Evolutionary conservation across 2,113 vertebrate species (phyloP).

Genomic region (Polypterus bichir): DNA sequence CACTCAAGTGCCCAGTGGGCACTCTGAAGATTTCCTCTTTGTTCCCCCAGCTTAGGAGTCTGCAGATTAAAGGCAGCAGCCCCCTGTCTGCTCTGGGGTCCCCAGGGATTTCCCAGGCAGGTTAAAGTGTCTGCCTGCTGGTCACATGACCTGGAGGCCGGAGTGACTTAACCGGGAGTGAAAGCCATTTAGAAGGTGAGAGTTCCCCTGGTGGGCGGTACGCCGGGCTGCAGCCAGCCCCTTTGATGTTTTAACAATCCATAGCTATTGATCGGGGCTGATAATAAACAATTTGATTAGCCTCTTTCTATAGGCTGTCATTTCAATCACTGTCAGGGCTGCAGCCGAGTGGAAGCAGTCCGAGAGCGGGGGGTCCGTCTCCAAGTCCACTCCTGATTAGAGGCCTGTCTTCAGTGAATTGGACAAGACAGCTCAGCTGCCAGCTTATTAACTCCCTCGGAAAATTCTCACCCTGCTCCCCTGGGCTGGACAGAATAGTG

Average conservation of each 20-base stretch:
- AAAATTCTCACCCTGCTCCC: constrained; percentile 93
- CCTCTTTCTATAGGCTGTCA: constrained; percentile 96
- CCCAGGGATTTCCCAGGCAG: too few species aligned
- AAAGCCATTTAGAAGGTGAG: constrained; percentile 56
- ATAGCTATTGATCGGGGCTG: constrained; percentile 99
- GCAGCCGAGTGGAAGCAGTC: constrained; percentile 73
- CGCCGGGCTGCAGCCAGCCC: too few species aligned
- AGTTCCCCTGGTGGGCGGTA: constrained; percentile 26
- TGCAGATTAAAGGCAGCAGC: too few species aligned
- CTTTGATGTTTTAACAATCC: constrained; percentile 98
- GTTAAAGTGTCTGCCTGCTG: constrained; percentile 9
- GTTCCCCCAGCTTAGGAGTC: too few species aligned
- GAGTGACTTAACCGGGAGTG: constrained; percentile 61
- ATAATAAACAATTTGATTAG: constrained; percentile 99
- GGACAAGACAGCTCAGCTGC: constrained; percentile 99
- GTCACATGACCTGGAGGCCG: constrained; percentile 52
- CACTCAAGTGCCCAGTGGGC: too few species aligned
- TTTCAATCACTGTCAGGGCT: constrained; percentile 91
- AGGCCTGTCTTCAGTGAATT: constrained; percentile 95
- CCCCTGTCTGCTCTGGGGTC: too few species aligned
- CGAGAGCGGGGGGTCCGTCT: constrained; percentile 21
- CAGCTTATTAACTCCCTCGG: constrained; percentile 99
- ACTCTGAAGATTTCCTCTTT: too few species aligned
- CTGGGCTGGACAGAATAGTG: constrained; percentile 83
- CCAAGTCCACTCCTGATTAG: constrained; percentile 94